These are phyloP conservation scores for Augochlora pura DNA, from an alignment of 1,140 invertebrate species.

Conservation along the genomic window DNA sequence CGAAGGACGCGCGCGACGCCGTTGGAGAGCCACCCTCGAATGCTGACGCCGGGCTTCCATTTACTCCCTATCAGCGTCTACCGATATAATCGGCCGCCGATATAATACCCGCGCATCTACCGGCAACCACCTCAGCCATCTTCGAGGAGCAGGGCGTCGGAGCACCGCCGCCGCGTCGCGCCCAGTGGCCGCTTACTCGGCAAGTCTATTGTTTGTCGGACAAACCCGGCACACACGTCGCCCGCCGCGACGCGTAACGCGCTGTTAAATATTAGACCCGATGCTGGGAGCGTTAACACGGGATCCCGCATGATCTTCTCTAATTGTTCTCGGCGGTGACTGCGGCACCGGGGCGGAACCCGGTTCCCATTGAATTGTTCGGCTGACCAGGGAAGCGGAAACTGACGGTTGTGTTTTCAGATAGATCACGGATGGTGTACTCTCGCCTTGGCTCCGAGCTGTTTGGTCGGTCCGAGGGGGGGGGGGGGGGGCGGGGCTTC, in stretches of 20 bases:
- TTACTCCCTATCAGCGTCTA: conserved; percentile 73
- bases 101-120: conserved; percentile 59
- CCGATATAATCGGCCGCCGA: conserved; percentile 71
- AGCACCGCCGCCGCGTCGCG: conserved; percentile 47
- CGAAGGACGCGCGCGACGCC: conserved; percentile 41
- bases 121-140: conserved; percentile 43
- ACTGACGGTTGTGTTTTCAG: not conserved
- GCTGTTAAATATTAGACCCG: conserved; percentile 50
- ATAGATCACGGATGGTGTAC: not conserved
- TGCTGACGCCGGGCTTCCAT: conserved; percentile 71
- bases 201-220: conserved; percentile 68
- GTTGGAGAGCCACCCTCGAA: conserved; percentile 44
- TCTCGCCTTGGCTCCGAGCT: no score
- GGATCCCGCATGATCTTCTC: conserved; percentile 7
- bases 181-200: conserved; percentile 65
- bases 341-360: not conserved
- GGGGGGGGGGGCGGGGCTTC: no score
- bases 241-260: conserved; percentile 2
- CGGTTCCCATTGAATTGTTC: not conserved
- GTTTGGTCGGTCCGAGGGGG: no score
- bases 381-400: not conserved
- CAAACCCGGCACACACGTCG: conserved; percentile 22
- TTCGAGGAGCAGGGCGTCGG: conserved; percentile 47
- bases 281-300: conserved; percentile 33
- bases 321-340: conserved; percentile 29